Evolutionary conservation across 1,140 invertebrate genomes (phyloP), one percentile per base, ranked within the genome.

Genomic region (Micrasema minimum): DNA sequence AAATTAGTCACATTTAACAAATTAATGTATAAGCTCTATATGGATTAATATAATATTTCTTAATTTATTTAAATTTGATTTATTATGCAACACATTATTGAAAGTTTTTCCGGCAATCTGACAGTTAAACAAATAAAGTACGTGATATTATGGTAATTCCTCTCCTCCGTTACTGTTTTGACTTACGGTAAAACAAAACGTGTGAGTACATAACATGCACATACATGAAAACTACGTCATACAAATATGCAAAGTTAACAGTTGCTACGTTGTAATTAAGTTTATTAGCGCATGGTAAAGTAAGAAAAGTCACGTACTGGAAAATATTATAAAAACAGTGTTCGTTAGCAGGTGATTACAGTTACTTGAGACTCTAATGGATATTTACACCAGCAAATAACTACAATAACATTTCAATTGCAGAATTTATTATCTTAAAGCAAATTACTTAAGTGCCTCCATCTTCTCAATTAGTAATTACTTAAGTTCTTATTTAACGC

Each of bases 161-260:
- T 12, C 23, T 53, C 5, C 10, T 26, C 50, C 26, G 50, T 53
- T 53, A 18, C 10, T 35, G 50, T 53, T 35, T 53, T 18, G 50
- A 35, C 50, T 53, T 53, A 26, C 41, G n/a, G 50, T 26, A 53
- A 1, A 53, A 53, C 22, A 53, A 53, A 53, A 53, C 26, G 50
- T 53, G 26, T 11, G 20, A 31, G 22, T 26, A 53, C 11, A 53
- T 53, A 26, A 53, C 22, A 53, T 53, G 50, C 50, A 23, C 22
- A 51, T 20, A 51, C 48, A 51, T 51, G 48, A 51, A 53, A 18
- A 35, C 23, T 35, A 53, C 41, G 41, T 45, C 41, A 45, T 45
- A 31, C 26, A 53, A 22, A 53, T 53, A 53, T 53, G 50, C 50
- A 31, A 53, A 22, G 26, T 53, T 53, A 45, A 45, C 50, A 53